Base-by-base conservation (phyloP, 2,113 vertebrate species). In the Thermophis baileyi region DNA sequence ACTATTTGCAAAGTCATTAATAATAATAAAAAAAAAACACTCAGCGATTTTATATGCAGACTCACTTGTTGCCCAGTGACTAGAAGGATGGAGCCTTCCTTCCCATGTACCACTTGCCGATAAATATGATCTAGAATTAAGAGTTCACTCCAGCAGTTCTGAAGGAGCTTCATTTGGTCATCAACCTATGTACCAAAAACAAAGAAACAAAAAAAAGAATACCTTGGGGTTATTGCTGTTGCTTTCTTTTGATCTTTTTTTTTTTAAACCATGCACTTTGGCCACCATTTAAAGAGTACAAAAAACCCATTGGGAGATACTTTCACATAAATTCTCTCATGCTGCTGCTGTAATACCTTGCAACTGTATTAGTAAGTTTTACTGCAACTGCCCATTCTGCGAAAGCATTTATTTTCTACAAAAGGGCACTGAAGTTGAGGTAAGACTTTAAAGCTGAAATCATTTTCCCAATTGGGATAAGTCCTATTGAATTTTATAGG, bases 141-240 rank as follows among this genome's bases (percentile, higher is more conserved):
- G 94, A 99, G 99, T 95, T 99, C 99, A 1, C 99, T 99, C 99
- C 99, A 99, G 97, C 99, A 99, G 97, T 99, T 99, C 97, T 99
- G 99, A 96, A 99, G 98, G 93, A 99, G 98, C 97, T 99, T 99
- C 99, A 99, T 99, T 98, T 99, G 99, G 98, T 99, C 99, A 46
- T 99, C 99, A 96, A 99, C 99, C 99, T 99, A 97, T 14, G 92
- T 55, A 30, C 25, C 96, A 93, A 91, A 60, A 60, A 95, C 93
- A 95, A 35, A 92, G 11, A 54, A 55, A 0, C 22, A 50, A 91
- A 20, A n/a, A 40, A 40, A 81, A 81, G 18, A 22, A 81, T 81
- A 60, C n/a, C 81, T 8, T 20, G 49, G 30, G 22, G 14, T 47
- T 55, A 55, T 30, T 69, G 0, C 87, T 63, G 8, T 49, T 53